Percentiles rank a stretch among this genome's conserved stretches.
phyloP scores from a whole-genome alignment of 2,888 invertebrate genomes.

The Eilema depressum region DNA sequence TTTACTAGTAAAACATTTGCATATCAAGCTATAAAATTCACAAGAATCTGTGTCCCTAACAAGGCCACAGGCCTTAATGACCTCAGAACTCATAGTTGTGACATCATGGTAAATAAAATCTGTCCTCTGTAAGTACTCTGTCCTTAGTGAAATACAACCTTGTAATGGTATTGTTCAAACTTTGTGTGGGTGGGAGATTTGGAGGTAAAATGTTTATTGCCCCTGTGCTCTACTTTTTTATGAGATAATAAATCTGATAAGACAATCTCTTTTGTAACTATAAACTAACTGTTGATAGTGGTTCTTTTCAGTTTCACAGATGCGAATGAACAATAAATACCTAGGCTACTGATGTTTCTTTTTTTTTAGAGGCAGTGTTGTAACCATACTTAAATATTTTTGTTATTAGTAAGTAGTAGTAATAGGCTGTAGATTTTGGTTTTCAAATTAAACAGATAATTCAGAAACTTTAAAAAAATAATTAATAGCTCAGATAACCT shows the following conservation, averaged over 20 bases:
- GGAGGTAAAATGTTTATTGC: conserved; percentile 12
- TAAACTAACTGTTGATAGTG: neutral
- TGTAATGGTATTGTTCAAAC: conserved; percentile 12
- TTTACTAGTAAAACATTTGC: neutral
- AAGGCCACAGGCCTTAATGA: conserved; percentile 51
- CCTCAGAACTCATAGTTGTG: conserved; percentile 53
- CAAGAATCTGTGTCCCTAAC: conserved; percentile 17
- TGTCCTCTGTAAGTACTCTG: conserved; percentile 9
- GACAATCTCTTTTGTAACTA: conserved; percentile 7
- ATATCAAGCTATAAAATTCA: neutral
- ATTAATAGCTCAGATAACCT: neutral
- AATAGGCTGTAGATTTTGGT: too few relatives aligned
- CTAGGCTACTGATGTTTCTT: too few relatives aligned
- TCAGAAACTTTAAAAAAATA: neutral
- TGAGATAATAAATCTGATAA: neutral
- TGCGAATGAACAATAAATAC: neutral
- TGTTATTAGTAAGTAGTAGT: too few relatives aligned
- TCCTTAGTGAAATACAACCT: conserved; percentile 12
- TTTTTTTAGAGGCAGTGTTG: too few relatives aligned
- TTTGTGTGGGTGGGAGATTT: conserved; percentile 30
- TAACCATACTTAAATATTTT: too few relatives aligned
- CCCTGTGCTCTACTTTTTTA: conserved; percentile 15
- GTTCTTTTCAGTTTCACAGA: neutral
- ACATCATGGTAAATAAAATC: conserved; percentile 50
- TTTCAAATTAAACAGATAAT: neutral